Conservation (phyloP, 2,888 invertebrate genomes). For the Dinocampus coccinellae region DNA sequence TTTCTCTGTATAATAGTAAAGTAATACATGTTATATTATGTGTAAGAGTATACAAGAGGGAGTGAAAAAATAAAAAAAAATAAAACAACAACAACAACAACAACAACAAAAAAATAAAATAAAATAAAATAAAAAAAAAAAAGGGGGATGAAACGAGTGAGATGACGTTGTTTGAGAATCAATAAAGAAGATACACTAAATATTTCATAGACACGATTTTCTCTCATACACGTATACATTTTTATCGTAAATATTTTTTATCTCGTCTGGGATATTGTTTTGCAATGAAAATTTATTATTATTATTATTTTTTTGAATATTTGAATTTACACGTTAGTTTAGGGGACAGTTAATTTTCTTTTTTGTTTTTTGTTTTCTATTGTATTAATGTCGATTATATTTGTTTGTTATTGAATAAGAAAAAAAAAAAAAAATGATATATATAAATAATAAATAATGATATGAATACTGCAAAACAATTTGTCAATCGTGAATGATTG, state of each 20-base stretch:
- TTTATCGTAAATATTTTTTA: neutral
- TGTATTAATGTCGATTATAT: neutral
- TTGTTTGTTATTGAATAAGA: neutral
- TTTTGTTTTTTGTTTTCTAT: neutral
- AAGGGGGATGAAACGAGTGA: neutral
- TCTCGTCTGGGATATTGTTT: neutral
- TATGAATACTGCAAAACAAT: no score
- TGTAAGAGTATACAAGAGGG: neutral
- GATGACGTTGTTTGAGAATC: neutral
- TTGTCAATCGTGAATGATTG: neutral
- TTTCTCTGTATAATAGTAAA: neutral
- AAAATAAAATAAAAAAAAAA: no score
- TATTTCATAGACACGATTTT: slow-evolving; percentile 2
- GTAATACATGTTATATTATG: neutral
- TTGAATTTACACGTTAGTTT: no score
- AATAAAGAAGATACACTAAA: slow-evolving; percentile 14
- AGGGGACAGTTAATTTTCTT: no score
- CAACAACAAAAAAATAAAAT: no score
- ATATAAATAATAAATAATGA: no score
- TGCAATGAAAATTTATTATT: no score
- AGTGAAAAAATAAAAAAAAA: no score
- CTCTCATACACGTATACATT: neutral
- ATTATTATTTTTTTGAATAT: no score
- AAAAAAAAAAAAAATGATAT: no score
- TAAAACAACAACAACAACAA: no score